phyloP scores from a whole-genome alignment of 2,113 vertebrate genomes.

The Tetrao urogallus region DNA sequence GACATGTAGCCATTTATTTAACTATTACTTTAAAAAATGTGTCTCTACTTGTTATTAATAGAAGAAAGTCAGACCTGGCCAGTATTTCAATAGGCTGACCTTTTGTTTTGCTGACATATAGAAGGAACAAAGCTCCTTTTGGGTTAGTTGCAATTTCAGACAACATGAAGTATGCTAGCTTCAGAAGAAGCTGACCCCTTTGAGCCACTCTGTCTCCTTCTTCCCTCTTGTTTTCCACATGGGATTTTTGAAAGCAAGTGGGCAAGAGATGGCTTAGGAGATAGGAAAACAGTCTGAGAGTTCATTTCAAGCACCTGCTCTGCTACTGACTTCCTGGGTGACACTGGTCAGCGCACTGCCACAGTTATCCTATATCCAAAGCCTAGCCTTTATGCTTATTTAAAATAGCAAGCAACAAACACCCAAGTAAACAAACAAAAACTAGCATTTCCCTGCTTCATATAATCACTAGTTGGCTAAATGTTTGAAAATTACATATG shows the following conservation, averaged over 20 bases:
- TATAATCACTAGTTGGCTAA: background rate
- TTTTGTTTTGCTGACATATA: constrained; percentile 69
- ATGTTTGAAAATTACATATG: background rate
- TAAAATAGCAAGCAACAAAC: too few species aligned
- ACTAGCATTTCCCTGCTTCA: background rate
- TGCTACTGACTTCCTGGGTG: background rate
- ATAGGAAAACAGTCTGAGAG: background rate
- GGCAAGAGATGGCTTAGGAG: background rate
- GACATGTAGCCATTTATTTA: constrained; percentile 81
- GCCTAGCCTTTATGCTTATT: background rate
- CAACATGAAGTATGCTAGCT: background rate
- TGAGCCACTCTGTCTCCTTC: constrained; percentile 16
- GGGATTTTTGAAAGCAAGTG: background rate
- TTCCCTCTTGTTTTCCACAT: background rate
- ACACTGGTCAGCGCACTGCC: background rate
- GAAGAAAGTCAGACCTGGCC: constrained; percentile 75
- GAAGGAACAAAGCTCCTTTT: constrained; percentile 37
- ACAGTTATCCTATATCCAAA: background rate
- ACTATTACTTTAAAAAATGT: constrained; percentile 79
- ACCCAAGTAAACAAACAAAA: background rate
- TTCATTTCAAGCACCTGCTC: background rate
- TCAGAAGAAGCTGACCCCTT: constrained; percentile 12
- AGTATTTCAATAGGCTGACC: constrained; percentile 75
- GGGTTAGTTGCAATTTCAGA: constrained; percentile 46
- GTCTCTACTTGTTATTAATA: constrained; percentile 76